phyloP scores from a whole-genome alignment of 2,888 invertebrate genomes.

The Atherix ibis region DNA sequence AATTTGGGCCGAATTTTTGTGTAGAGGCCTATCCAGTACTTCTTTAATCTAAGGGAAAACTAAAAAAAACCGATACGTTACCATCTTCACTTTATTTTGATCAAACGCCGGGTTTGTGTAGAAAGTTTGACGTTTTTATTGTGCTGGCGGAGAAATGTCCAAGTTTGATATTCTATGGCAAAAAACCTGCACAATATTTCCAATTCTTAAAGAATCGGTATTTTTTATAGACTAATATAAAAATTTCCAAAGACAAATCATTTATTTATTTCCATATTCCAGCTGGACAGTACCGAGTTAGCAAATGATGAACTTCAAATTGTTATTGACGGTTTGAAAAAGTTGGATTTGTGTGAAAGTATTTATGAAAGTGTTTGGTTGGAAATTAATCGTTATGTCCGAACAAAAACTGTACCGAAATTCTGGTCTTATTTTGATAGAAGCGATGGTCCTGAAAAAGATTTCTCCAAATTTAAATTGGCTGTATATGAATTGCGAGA shows the following conservation, averaged over 20 bases:
- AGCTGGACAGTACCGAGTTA: constrained; percentile 11
- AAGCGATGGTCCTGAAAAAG: constrained; percentile 11
- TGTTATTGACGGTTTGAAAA: constrained; percentile 10
- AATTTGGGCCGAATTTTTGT: too few species aligned
- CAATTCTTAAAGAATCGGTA: constrained; percentile 21
- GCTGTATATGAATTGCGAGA: constrained; percentile 23
- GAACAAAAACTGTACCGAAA: constrained; percentile 21
- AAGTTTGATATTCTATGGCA: constrained; percentile 20
- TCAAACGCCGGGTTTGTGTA: too few species aligned
- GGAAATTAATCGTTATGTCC: constrained; percentile 22
- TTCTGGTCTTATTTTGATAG: constrained; percentile 26
- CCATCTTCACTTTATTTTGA: too few species aligned
- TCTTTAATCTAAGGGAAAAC: too few species aligned
- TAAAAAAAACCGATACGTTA: too few species aligned
- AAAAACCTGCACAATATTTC: constrained; percentile 20
- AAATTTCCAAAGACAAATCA: constrained; percentile 12
- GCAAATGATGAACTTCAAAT: constrained; percentile 13
- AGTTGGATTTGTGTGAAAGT: constrained; percentile 14
- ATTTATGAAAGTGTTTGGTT: constrained; percentile 20
- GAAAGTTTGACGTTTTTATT: too few species aligned
- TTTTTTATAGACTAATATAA: background rate
- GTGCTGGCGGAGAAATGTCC: too few species aligned
- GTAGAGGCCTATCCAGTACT: too few species aligned
- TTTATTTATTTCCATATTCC: constrained; percentile 5
- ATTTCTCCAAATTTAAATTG: constrained; percentile 21